Conservation (phyloP, 2,888 invertebrate species). For the Nymphalis polychloros region DNA sequence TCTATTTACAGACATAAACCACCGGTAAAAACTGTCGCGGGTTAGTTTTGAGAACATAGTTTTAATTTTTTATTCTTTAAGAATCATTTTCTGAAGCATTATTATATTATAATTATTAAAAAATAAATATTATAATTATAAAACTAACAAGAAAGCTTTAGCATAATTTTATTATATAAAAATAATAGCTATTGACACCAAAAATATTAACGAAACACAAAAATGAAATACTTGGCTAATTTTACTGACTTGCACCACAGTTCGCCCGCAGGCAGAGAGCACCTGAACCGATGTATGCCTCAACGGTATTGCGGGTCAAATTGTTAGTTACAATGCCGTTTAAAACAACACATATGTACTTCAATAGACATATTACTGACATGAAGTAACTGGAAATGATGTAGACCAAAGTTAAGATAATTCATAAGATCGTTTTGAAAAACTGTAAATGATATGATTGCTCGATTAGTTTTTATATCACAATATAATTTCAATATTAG, state of each 20-base stretch:
- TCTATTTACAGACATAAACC: no score
- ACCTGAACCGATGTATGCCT: slow-evolving; percentile 77
- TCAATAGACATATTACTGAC: slow-evolving; percentile 27
- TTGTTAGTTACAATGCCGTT: slow-evolving; percentile 73
- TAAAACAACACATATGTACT: slow-evolving; percentile 51
- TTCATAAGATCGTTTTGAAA: neutral
- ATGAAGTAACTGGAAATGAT: slow-evolving; percentile 4
- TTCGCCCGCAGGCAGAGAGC: slow-evolving; percentile 73
- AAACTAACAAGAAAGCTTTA: no score
- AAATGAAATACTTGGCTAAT: neutral
- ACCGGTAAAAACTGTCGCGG: no score
- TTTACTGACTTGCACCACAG: slow-evolving; percentile 48
- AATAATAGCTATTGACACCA: neutral
- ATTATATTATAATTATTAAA: no score
- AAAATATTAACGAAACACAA: neutral
- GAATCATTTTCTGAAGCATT: no score
- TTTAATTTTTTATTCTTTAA: no score
- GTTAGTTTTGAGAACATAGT: no score
- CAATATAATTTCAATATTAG: no score
- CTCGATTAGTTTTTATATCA: no score
- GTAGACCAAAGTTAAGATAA: neutral
- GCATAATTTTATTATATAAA: no score
- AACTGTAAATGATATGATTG: no score
- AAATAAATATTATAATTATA: no score
- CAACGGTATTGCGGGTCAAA: slow-evolving; percentile 78